Base-by-base conservation (phyloP, 1,140 invertebrate species). In the Myzus persicae region DNA sequence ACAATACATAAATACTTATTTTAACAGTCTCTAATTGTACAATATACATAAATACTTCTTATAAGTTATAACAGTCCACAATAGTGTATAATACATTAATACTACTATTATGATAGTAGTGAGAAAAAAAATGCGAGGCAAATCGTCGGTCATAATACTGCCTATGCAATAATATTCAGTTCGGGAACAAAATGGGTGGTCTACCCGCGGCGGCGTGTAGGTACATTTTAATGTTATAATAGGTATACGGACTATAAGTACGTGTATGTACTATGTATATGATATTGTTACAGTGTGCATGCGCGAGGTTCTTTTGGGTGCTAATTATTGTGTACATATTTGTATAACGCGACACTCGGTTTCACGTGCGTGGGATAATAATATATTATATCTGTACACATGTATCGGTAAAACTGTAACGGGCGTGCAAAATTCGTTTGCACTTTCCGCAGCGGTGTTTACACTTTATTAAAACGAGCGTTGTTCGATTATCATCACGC, bases 351-450 rank as follows among this genome's bases (percentile, higher is more conserved):
- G 84, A 44, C 40, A 85, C 26, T 14, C 14, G 38, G 42, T 42
- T 85, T 85, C 84, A 85, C 84, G 84, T 85, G 84, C 24, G 38
- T 42, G 40, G 36, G 40, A 42, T n/a, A 44, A 67, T 67, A n/a
- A 67, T 67, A 67, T 59, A 59, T n/a, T 54, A 54, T 67, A n/a
- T 67, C 7, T 42, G 3, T 44, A 31, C 26, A 1, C 9, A 22
- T 42, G 24, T 44, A 31, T 44, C 84, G 40, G 84, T 44, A 44
- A 85, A n/a, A 44, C 11, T 44, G 84, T 85, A 42, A 85, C 40
- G 42, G 42, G 42, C 31, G 26, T 85, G 84, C 40, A 85, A 85
- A 85, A 85, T 85, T 85, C 42, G 38, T 85, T 85, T 11, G 84
- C 26, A 31, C 38, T 85, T 85, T 85, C 84, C 59, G 59, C 31